Evolutionary conservation across 2,888 invertebrate species (phyloP).

Genomic region (Lathronympha strigana): DNA sequence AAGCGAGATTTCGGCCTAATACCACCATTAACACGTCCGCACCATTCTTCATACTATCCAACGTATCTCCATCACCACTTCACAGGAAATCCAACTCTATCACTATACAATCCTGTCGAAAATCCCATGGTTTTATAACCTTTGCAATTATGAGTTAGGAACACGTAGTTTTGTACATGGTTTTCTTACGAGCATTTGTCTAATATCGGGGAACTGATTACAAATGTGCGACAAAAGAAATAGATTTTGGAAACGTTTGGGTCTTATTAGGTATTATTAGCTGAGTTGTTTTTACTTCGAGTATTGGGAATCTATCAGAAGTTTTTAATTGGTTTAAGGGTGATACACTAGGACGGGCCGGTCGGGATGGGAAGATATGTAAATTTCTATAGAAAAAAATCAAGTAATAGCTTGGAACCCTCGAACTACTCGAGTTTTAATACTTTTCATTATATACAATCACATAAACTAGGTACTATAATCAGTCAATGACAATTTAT

Average conservation of each 20-base stretch:
- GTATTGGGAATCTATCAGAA: not conserved
- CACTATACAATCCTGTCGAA: not conserved
- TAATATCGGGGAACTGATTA: slow-evolving; percentile 32
- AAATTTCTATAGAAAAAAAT: too few species aligned
- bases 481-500: too few species aligned
- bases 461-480: too few species aligned
- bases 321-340: too few species aligned
- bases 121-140: too few species aligned
- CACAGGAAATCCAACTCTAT: not conserved
- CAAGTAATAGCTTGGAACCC: too few species aligned
- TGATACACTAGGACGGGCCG: too few species aligned
- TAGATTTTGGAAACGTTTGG: slow-evolving; percentile 5
- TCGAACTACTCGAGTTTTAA: too few species aligned
- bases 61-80: not conserved
- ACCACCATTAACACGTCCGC: slow-evolving; percentile 39
- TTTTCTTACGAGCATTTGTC: slow-evolving; percentile 39
- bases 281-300: slow-evolving; percentile 4
- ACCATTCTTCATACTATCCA: slow-evolving; percentile 27
- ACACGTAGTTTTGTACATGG: slow-evolving; percentile 30
- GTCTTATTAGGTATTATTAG: slow-evolving; percentile 18
- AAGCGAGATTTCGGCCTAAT: slow-evolving; percentile 40
- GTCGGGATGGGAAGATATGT: too few species aligned
- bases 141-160: slow-evolving; percentile 32
- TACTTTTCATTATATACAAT: too few species aligned
- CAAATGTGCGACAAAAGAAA: slow-evolving; percentile 21